Evolutionary conservation across 1,140 invertebrate genomes (phyloP), one percentile per base, ranked within the genome.

Genomic region (Drosophila eugracilis): DNA sequence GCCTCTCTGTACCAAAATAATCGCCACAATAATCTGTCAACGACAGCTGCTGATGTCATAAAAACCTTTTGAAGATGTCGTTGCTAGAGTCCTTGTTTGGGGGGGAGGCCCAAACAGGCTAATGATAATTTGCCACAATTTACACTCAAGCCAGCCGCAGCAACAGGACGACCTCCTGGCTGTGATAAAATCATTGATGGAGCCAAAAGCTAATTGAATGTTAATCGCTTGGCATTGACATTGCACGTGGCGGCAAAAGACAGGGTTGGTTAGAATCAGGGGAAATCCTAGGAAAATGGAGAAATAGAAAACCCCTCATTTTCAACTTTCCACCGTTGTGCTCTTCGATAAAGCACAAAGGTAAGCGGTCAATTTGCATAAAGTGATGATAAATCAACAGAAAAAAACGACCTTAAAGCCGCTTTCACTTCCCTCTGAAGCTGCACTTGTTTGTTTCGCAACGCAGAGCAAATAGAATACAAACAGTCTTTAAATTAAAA

Each of bases 31-130:
- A 91, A 91, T 90, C 89, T 90, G 89, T 91, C 89, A 91, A 84
- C 89, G 83, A 90, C 89, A 91, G 81, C 85, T 91, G 89, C 86
- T 90, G 81, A 90, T 91, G 89, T 91, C 89, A 89, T 91, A 85
- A 89, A 89, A 89, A 88, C 85, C 85, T 84, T 89, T 89, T 89
- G 85, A 89, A 89, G 85, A 89, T 84, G 83, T 88, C 78, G 83
- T 78, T 54, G 75, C 66, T 62, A 65, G 47, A 60, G 53, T 74
- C 50, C 48, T 50, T 62, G 50, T 32, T 32, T 32, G 30, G 10
- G 30, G 3, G 4, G 71, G 50, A 10, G 50, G 50, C 69, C 67
- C 41, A 69, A 47, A 57, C 54, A 78, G 53, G 74, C 83, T 88
- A 88, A 88, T 88, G 86, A 90, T 90, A 90, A 90, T 90, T 90